Evolutionary conservation across 2,888 invertebrate species (phyloP), one percentile per base, ranked within the genome.

Genomic region (Drosophila affinis): DNA sequence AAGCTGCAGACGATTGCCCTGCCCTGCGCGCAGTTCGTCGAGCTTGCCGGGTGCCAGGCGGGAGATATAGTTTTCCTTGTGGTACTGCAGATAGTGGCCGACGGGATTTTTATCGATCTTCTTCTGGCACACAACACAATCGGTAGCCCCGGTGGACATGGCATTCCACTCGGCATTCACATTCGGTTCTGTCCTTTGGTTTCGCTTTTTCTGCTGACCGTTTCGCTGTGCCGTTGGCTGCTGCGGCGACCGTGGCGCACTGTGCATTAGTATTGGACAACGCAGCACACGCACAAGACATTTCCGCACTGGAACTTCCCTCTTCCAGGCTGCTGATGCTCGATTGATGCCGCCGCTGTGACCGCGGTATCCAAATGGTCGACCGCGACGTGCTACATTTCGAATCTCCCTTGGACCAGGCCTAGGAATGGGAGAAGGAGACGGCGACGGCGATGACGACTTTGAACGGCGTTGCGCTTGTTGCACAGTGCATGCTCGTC

Each of bases 401-500:
- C 74, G 52, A 7, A 65, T 74, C 21, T 57, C 29, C 29, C 57
- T 6, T 7, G 18, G 7, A 3, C 12, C 6, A 12, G 9, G 62
- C 17, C 12, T 29, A 49, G 2, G 18, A 5, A 1, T 9, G n/a
- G 5, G 17, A 6, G 6, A 24, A n/a, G 10, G 34, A 32, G 10
- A 3, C 39, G 53, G 12, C 34, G 52, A 2, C 32, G 46, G 24
- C 49, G 58, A 3, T 6, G 6, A 17, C 9, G 4, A 17, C 56
- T 6, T 49, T 51, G 47, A 29, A 9, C 29, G 27, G 4, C 17
- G 12, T 18, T 39, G 12, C 5, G n/a, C 17, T 21, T 17, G 45
- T 9, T 21, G 56, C 21, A 59, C 44, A 1, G 94, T 92, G 68
- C 95, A 95, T 90, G 93, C 93, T 9, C 95, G 91, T 72, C 93